Conservation (phyloP, 2,797 vertebrate species). For the Morus bassanus region DNA sequence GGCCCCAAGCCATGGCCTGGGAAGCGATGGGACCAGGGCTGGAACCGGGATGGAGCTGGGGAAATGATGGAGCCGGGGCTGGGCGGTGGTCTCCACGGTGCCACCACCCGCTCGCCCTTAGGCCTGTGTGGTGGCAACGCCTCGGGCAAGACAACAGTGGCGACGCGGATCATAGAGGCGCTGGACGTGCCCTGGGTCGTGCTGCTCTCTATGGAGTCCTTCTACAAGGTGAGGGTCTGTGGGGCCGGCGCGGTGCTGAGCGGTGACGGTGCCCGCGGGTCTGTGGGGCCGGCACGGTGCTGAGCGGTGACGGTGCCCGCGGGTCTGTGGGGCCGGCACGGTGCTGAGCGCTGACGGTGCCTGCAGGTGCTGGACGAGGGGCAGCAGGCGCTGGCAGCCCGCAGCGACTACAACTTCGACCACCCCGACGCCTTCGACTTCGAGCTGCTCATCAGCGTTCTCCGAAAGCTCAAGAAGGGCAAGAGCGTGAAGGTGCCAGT, state of each 20-base stretch:
- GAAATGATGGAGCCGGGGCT: not conserved
- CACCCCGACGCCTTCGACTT: constrained; percentile 92
- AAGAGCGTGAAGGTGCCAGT: constrained; percentile 91
- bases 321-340: rapidly evolving
- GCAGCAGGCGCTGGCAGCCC: constrained; percentile 82
- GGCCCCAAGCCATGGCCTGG: not conserved
- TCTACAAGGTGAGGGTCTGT: constrained; percentile 84
- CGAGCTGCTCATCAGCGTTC: constrained; percentile 82
- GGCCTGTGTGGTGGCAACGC: constrained; percentile 90
- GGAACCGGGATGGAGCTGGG: not conserved
- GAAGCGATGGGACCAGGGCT: too few species aligned
- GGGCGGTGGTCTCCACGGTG: not conserved
- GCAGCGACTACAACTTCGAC: constrained; percentile 89
- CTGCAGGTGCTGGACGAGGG: constrained; percentile 76
- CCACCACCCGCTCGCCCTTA: not conserved
- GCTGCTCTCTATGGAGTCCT: constrained; percentile 92
- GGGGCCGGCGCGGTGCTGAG: rapidly evolving
- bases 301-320: rapidly evolving
- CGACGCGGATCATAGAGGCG: constrained; percentile 90
- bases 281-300: rapidly evolving
- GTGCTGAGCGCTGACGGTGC: rapidly evolving
- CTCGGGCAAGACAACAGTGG: constrained; percentile 90
- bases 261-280: rapidly evolving
- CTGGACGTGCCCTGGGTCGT: constrained; percentile 93
- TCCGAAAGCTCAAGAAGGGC: constrained; percentile 89